Evolutionary conservation across 2,888 invertebrate genomes (phyloP).

Genomic region (Mellilla xanthometata): DNA sequence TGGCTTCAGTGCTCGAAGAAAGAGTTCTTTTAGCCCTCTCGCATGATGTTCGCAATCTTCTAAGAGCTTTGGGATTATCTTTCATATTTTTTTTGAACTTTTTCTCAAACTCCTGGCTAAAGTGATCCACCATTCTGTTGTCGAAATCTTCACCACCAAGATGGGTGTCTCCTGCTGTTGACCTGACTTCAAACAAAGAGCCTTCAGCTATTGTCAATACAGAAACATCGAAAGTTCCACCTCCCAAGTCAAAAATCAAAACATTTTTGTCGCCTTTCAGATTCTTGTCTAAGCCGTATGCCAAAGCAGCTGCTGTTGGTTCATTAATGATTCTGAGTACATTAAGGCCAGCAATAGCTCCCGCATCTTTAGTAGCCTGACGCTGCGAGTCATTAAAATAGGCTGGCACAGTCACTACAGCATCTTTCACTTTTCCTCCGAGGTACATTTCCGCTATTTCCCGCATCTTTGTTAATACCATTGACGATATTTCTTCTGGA

Average conservation of each 20-base stretch:
- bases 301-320: conserved; percentile 93
- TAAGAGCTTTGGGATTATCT: conserved; percentile 88
- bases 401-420: conserved; percentile 92
- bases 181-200: conserved; percentile 89
- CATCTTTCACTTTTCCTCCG: conserved; percentile 87
- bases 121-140: conserved; percentile 89
- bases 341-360: conserved; percentile 91
- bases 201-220: conserved; percentile 94
- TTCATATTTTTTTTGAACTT: conserved; percentile 87
- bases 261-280: conserved; percentile 89
- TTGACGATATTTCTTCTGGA: conserved; percentile 93
- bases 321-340: conserved; percentile 95
- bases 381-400: conserved; percentile 92
- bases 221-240: conserved; percentile 97
- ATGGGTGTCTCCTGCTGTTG: conserved; percentile 92
- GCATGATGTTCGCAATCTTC: conserved; percentile 93
- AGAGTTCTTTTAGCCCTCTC: conserved; percentile 90
- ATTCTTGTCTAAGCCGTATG: conserved; percentile 91
- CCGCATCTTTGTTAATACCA: conserved; percentile 93
- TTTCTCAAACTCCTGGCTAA: conserved; percentile 89
- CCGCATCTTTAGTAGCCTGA: conserved; percentile 95
- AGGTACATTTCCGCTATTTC: conserved; percentile 90
- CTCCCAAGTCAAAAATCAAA: conserved; percentile 89
- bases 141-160: conserved; percentile 92
- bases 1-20: conserved; percentile 90